Percentiles rank a stretch among this genome's conserved stretches.
Conservation (phyloP, 2,888 invertebrate genomes). For the Chloroclystis v-ata region DNA sequence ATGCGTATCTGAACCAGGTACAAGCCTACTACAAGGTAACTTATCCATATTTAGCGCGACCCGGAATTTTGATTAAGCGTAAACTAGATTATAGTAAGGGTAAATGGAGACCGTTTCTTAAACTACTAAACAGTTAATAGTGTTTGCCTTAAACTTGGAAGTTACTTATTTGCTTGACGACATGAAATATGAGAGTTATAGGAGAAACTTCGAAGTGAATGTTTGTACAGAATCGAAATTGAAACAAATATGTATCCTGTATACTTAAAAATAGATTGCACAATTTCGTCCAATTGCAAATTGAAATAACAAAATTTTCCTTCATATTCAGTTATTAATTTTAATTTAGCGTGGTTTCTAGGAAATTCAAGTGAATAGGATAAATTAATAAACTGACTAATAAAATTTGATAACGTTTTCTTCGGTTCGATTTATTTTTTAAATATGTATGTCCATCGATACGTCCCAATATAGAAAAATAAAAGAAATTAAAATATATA, state of each 20-base stretch:
- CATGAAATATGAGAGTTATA: constrained; percentile 58
- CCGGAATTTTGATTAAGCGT: constrained; percentile 71
- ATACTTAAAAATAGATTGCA: constrained; percentile 35
- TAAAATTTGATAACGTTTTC: too few species aligned
- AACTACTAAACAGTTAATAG: constrained; percentile 70
- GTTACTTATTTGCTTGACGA: constrained; percentile 63
- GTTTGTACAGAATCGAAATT: constrained; percentile 41
- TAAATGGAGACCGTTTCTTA: constrained; percentile 67
- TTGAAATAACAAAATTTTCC: too few species aligned
- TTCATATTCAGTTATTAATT: too few species aligned
- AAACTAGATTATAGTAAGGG: constrained; percentile 66
- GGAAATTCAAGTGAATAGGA: too few species aligned
- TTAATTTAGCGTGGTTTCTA: too few species aligned
- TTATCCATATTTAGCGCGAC: constrained; percentile 56
- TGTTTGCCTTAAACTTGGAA: constrained; percentile 61
- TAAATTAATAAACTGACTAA: too few species aligned
- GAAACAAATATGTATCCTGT: constrained; percentile 45
- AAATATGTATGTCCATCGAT: too few species aligned
- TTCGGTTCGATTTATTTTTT: too few species aligned
- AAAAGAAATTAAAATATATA: too few species aligned
- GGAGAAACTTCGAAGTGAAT: constrained; percentile 42
- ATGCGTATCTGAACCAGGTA: constrained; percentile 42
- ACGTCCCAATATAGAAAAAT: too few species aligned
- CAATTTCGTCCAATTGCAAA: constrained; percentile 10
- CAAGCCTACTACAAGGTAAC: constrained; percentile 38